A percentile compares a stretch with the other conserved stretches of the same genome.
Conservation (phyloP, 2,113 vertebrate genomes). For the Charadrius vociferus region DNA sequence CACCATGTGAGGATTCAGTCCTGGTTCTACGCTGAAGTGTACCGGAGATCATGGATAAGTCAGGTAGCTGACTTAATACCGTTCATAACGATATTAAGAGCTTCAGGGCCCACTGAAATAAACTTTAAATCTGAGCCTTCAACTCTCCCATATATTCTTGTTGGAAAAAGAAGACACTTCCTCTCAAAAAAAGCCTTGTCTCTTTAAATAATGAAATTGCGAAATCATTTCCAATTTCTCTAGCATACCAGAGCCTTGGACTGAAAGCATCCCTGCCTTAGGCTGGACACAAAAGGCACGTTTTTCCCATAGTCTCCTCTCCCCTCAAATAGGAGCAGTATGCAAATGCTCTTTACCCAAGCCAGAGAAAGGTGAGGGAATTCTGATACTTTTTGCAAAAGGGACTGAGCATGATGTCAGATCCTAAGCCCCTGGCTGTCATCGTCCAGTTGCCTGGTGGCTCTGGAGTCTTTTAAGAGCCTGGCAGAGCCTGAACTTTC, state of each 20-base stretch:
- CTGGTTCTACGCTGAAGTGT: neutral
- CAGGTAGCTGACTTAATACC: no score
- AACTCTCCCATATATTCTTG: neutral
- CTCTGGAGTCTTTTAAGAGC: neutral
- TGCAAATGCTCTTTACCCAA: neutral
- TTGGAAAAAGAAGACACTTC: neutral
- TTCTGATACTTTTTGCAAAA: neutral
- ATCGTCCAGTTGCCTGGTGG: neutral
- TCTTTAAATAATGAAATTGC: neutral
- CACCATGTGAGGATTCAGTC: neutral
- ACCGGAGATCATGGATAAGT: neutral
- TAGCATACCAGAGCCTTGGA: neutral
- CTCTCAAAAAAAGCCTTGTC: neutral
- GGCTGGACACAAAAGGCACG: neutral
- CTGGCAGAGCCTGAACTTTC: neutral
- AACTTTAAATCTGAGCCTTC: neutral
- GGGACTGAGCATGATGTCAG: fast-evolving
- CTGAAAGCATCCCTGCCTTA: neutral
- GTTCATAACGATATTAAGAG: neutral
- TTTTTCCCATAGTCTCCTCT: neutral
- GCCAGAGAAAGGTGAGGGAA: neutral
- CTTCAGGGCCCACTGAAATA: neutral
- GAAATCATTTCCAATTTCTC: neutral
- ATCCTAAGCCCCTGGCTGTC: neutral
- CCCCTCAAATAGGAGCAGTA: neutral